These are phyloP conservation scores for Apis laboriosa DNA, from an alignment of 1,140 invertebrate species.

Conservation along the genomic window DNA sequence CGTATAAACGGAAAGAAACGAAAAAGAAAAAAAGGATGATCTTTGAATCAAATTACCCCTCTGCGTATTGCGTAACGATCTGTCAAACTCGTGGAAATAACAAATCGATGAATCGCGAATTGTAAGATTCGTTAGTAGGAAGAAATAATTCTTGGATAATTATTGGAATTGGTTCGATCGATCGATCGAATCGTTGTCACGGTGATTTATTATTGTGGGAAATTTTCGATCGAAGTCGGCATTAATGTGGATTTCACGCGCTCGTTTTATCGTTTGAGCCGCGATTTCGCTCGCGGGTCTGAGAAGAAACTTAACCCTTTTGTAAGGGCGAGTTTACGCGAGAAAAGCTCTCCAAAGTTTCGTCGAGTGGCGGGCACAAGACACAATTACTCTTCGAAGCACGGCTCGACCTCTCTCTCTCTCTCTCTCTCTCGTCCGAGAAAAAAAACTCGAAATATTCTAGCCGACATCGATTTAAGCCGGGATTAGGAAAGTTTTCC, in stretches of 20 bases:
- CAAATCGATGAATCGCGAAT: neutral
- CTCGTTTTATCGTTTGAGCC: neutral
- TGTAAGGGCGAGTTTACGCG: slow-evolving; percentile 18
- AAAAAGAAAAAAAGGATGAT: neutral
- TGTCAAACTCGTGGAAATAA: neutral
- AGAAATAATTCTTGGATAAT: slow-evolving; percentile 14
- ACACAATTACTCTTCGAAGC: slow-evolving; percentile 16
- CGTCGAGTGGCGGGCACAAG: slow-evolving; percentile 1
- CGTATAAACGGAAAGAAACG: neutral
- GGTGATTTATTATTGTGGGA: slow-evolving; percentile 3
- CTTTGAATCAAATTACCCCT: too few relatives aligned
- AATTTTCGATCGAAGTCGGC: slow-evolving; percentile 10
- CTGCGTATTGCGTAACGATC: neutral
- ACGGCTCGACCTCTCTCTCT: too few relatives aligned
- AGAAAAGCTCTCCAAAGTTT: slow-evolving; percentile 20
- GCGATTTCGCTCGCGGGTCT: too few relatives aligned
- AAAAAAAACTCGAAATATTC: slow-evolving; percentile 24
- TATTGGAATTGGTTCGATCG: neutral
- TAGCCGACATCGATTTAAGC: slow-evolving; percentile 11
- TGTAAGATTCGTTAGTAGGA: neutral
- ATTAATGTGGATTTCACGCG: slow-evolving; percentile 20
- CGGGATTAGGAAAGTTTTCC: slow-evolving; percentile 9
- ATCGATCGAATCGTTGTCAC: neutral
- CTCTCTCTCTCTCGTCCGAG: neutral
- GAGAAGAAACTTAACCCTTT: slow-evolving; percentile 8